A percentile compares a stretch with the other conserved stretches of the same genome.
These are phyloP conservation scores for Erynnis tages DNA, from an alignment of 2,888 invertebrate species.

Conservation along the genomic window DNA sequence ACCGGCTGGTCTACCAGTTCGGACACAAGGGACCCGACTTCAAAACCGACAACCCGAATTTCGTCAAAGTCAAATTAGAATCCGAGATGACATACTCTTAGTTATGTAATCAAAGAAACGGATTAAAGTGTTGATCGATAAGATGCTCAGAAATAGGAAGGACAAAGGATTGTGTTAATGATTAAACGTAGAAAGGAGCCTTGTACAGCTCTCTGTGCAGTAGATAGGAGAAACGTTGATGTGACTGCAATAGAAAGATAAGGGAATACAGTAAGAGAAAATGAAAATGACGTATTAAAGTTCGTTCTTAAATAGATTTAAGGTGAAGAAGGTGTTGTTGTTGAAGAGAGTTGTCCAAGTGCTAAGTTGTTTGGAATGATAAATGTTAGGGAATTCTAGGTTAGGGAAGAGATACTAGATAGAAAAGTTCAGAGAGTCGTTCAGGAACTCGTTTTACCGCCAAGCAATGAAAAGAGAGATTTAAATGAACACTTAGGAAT, in stretches of 20 bases:
- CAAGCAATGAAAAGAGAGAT: background rate
- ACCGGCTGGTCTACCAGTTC: slow-evolving; percentile 90
- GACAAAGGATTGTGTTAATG: slow-evolving; percentile 31
- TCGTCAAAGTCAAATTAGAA: slow-evolving; percentile 67
- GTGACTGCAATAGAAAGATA: slow-evolving; percentile 19
- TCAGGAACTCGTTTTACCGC: slow-evolving; percentile 12
- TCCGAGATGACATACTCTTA: slow-evolving; percentile 56
- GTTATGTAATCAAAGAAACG: slow-evolving; percentile 41
- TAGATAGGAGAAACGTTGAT: slow-evolving; percentile 18
- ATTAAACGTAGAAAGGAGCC: slow-evolving; percentile 30
- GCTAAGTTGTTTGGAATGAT: slow-evolving; percentile 32
- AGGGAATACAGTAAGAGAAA: background rate
- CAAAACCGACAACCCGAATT: slow-evolving; percentile 84
- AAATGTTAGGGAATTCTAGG: slow-evolving; percentile 31
- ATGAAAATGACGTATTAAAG: background rate
- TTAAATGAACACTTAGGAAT: no score
- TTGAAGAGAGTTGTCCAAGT: slow-evolving; percentile 31
- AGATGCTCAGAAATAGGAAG: slow-evolving; percentile 38
- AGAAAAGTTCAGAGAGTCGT: slow-evolving; percentile 51
- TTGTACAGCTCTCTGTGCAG: slow-evolving; percentile 31
- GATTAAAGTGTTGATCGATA: slow-evolving; percentile 34
- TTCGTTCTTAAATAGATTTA: background rate
- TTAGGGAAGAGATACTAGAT: slow-evolving; percentile 34
- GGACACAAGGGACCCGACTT: slow-evolving; percentile 90
- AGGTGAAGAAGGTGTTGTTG: background rate